Percentiles rank a stretch among this genome's conserved stretches.
These are phyloP conservation scores for Plutomurus gul DNA, from an alignment of 1,140 invertebrate genomes.

Conservation along the genomic window DNA sequence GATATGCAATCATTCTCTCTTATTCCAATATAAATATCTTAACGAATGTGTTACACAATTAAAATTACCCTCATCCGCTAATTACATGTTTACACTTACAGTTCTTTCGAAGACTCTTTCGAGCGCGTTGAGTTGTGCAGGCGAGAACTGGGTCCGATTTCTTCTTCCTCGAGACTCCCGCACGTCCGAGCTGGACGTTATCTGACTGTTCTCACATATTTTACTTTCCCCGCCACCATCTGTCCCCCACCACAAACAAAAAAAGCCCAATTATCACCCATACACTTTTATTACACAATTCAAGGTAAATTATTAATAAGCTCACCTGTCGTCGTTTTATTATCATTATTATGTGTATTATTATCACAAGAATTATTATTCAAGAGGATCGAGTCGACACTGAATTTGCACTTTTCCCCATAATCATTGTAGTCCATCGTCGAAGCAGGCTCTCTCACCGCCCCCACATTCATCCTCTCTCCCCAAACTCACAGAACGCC, in stretches of 20 bases:
- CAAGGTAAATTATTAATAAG: not conserved
- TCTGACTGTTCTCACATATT: not conserved
- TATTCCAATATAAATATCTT: too few relatives aligned
- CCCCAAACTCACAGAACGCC: too few relatives aligned
- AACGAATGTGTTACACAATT: too few relatives aligned
- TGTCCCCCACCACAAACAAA: not conserved
- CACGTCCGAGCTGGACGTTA: conserved; percentile 41
- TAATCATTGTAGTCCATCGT: not conserved
- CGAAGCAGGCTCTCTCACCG: too few relatives aligned
- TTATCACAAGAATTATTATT: conserved; percentile 26
- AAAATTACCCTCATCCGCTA: too few relatives aligned
- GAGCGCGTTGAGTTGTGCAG: conserved; percentile 83
- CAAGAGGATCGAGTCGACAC: conserved; percentile 46
- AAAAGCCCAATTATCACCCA: not conserved
- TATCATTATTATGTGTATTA: too few relatives aligned
- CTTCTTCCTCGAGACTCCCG: conserved; percentile 61
- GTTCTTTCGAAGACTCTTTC: conserved; percentile 93
- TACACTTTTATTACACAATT: not conserved
- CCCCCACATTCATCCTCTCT: too few relatives aligned
- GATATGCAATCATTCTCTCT: too few relatives aligned
- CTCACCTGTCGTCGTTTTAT: too few relatives aligned
- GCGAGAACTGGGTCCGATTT: conserved; percentile 91
- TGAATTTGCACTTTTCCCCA: conserved; percentile 37
- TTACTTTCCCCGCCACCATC: not conserved
- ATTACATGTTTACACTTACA: too few relatives aligned